phyloP scores from a whole-genome alignment of 2,888 invertebrate genomes.

The Tridacna crocea region DNA sequence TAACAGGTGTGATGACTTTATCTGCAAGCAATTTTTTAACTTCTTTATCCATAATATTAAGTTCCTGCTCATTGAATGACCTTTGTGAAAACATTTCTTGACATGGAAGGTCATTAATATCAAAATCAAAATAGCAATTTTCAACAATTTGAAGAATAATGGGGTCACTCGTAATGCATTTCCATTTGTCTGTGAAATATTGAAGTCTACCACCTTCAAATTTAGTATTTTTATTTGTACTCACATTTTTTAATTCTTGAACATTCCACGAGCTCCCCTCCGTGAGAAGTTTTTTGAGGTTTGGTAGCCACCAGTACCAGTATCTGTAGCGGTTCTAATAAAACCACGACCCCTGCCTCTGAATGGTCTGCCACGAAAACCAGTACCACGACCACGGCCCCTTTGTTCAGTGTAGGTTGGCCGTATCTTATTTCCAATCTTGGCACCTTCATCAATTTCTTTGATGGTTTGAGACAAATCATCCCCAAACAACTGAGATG shows the following conservation, averaged over 20 bases:
- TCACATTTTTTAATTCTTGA: not conserved
- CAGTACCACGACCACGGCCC: not conserved
- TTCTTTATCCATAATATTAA: slow-evolving; percentile 19
- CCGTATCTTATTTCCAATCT: not conserved
- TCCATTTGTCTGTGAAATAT: slow-evolving; percentile 8
- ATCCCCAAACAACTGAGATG: slow-evolving; percentile 29
- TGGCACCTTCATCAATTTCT: slow-evolving; percentile 32
- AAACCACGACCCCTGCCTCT: not conserved
- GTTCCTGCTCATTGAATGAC: not conserved
- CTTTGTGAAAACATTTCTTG: not conserved
- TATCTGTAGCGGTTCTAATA: not conserved
- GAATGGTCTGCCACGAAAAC: not conserved
- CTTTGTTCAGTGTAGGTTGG: not conserved
- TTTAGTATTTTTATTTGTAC: not conserved
- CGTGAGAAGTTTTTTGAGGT: not conserved
- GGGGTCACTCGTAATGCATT: slow-evolving; percentile 7
- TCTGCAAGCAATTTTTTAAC: slow-evolving; percentile 7
- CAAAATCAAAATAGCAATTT: not conserved
- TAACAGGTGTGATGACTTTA: slow-evolving; percentile 19
- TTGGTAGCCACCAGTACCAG: not conserved
- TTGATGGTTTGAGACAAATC: slow-evolving; percentile 5
- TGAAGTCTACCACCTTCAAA: not conserved
- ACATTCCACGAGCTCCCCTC: slow-evolving; percentile 1
- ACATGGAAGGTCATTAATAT: slow-evolving; percentile 3
- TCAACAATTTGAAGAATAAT: slow-evolving; percentile 14